Conservation (phyloP, 1,140 invertebrate species). For the Calephelis virginiensis region DNA sequence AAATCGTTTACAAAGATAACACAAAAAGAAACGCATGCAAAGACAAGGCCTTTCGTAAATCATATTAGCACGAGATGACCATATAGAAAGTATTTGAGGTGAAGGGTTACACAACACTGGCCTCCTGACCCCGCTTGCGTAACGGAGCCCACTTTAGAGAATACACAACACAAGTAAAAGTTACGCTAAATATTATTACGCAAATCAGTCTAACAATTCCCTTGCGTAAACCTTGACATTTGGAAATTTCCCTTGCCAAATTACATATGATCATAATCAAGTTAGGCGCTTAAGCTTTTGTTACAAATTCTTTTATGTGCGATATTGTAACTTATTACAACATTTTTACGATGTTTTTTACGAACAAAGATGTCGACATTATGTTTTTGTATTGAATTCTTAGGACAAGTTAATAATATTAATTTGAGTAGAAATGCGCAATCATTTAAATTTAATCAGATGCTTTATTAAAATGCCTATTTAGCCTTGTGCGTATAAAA, state of each 20-base stretch:
- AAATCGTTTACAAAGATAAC: constrained; percentile 25
- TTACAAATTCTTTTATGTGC: constrained; percentile 9
- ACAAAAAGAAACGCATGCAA: constrained; percentile 23
- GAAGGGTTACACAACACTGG: constrained; percentile 52
- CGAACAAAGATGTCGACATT: neutral
- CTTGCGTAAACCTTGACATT: constrained; percentile 68
- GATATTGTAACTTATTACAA: constrained; percentile 1
- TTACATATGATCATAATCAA: constrained; percentile 11
- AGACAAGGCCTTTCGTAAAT: constrained; percentile 19
- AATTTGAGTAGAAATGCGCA: neutral
- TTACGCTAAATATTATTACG: constrained; percentile 62
- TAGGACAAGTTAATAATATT: neutral
- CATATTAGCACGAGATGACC: constrained; percentile 38
- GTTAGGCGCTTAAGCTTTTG: neutral
- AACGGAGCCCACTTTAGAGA: constrained; percentile 63
- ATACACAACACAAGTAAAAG: constrained; percentile 62
- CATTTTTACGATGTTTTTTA: neutral
- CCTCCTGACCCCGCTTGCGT: constrained; percentile 64
- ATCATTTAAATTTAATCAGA: no score
- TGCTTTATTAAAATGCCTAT: no score
- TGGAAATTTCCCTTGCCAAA: constrained; percentile 44
- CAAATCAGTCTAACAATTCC: constrained; percentile 57
- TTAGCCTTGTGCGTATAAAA: no score
- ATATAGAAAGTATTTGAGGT: constrained; percentile 69
- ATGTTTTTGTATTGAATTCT: neutral